Base-by-base conservation (phyloP, 2,888 invertebrate genomes). In the Bimastos eiseni region DNA sequence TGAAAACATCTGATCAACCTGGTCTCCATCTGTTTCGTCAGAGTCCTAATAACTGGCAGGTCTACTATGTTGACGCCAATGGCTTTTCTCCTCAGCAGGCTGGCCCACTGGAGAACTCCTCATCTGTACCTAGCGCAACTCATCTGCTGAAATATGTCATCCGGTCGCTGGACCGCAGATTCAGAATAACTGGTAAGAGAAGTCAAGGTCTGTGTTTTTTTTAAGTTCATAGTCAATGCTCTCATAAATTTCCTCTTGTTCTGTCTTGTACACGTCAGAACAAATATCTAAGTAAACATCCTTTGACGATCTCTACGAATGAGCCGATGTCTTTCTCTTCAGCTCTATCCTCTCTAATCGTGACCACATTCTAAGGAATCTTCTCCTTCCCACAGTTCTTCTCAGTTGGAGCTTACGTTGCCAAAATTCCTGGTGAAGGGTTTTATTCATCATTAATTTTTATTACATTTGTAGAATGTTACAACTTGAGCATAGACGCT, bases 141-240 rank as follows among this genome's bases (percentile, higher is more conserved):
- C 70, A 70, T 70, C 70, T 70, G 70, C 70, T 70, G 30, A 70
- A 70, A 70, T 70, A 70, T 70, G 70, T 70, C 70, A n/a, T 70
- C 70, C 70, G 70, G 30, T 70, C 70, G n/a, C 2, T 17, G 30
- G 70, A 70, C 30, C 70, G 17, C 30, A 70, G n/a, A 70, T 70
- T 70, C 70, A 30, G 70, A 70, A 70, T 70, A 30, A 70, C 70
- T 8, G 70, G 70, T 70, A 70, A 70, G 70, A n/a, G n/a, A 70
- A n/a, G 70, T 70, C 70, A 70, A 70, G 70, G 8, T 70, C 70
- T 30, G 13, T 70, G 13, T 70, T 70, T 70, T 6, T 70, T 70
- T n/a, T n/a, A 3, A 70, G 13, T 3, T 30, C 11, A 30, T 4
- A 4, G 11, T n/a, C 70, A 30, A 11, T 11, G 13, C 49, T 49